A percentile compares a stretch with the other conserved stretches of the same genome.
Conservation (phyloP, 2,113 vertebrate genomes). For the Seriola aureovittata region DNA sequence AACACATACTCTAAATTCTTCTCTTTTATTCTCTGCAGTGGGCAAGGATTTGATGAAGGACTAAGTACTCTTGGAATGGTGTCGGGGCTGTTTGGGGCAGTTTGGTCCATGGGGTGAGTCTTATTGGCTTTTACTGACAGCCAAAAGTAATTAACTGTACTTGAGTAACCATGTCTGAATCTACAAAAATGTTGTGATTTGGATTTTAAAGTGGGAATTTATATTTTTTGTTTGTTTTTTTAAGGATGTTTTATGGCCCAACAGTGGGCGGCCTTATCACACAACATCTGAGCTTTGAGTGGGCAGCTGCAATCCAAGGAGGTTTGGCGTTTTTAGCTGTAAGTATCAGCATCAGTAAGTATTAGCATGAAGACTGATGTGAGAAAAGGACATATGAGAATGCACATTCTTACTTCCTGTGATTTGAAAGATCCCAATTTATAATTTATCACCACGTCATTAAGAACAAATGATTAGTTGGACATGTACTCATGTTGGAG, state of each 20-base stretch:
- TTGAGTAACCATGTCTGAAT: too few relatives aligned
- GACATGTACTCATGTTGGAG: neutral
- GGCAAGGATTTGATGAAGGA: constrained; percentile 82
- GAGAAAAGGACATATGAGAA: neutral
- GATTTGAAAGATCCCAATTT: neutral
- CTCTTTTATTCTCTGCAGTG: constrained; percentile 61
- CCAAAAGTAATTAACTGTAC: neutral
- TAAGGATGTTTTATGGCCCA: constrained; percentile 92
- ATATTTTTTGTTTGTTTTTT: constrained; percentile 16
- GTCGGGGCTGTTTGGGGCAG: constrained; percentile 78
- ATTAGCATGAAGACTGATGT: neutral
- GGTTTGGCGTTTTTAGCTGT: constrained; percentile 87
- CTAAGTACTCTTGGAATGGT: constrained; percentile 84
- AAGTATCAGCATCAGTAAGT: constrained; percentile 83
- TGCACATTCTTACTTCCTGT: neutral
- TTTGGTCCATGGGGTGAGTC: constrained; percentile 84
- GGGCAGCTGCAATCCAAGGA: constrained; percentile 90
- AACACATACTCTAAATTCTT: neutral
- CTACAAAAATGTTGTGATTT: neutral
- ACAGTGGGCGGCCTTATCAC: constrained; percentile 90
- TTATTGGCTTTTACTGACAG: neutral
- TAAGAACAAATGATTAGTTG: neutral
- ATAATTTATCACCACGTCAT: neutral
- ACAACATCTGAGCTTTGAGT: constrained; percentile 91
- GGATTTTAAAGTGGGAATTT: neutral